These are phyloP conservation scores for western clawed frog (Xenopus tropicalis) DNA, from an alignment of 2,113 vertebrate genomes.

Conservation along the genomic window UCB_Xtro_10.0 CM004444.2:179272501-179273000, in stretches of 20 bases:
- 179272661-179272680: conserved; percentile 2
- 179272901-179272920: rapidly evolving
- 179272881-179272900: conserved; percentile 52
- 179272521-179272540: conserved; percentile 52
- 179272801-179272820: conserved; percentile 48
- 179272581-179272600: conserved; percentile 54
- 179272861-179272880: conserved; percentile 33
- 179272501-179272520: conserved; percentile 55
- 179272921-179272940: rapidly evolving
- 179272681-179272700: too few relatives aligned
- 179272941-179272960: conserved; percentile 43
- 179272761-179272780: conserved; percentile 58
- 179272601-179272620: conserved; percentile 36
- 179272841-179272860: conserved; percentile 48
- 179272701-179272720: too few relatives aligned
- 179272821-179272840: conserved; percentile 42
- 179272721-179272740: background rate
- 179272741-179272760: conserved; percentile 43
- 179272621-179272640: background rate
- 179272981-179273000: background rate
- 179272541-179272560: conserved; percentile 49
- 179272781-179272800: conserved; percentile 52
- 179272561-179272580: conserved; percentile 44
- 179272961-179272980: conserved; percentile 45
- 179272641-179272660: conserved; percentile 53